phyloP scores from a whole-genome alignment of 2,113 vertebrate species.

The Chloropsis cyanopogon region DNA sequence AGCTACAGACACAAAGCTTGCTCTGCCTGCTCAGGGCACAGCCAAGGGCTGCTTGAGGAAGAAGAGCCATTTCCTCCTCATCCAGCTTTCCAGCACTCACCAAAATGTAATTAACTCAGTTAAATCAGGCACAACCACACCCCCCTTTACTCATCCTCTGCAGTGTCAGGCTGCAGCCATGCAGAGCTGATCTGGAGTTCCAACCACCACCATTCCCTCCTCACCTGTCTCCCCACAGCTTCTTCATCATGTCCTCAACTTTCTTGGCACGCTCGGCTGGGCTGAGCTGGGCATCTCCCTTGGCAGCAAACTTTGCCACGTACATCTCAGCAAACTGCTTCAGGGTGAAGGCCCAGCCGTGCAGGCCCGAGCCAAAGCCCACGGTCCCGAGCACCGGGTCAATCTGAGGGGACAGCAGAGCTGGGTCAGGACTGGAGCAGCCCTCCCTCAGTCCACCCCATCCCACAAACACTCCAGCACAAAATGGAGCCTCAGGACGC shows the following conservation, averaged over 20 bases:
- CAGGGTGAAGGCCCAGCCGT: constrained; percentile 96
- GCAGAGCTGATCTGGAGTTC: background rate
- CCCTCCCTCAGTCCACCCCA: fast-evolving
- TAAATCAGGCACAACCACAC: background rate
- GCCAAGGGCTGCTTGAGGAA: background rate
- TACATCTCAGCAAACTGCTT: constrained; percentile 99
- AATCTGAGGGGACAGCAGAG: constrained; percentile 68
- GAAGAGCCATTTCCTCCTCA: background rate
- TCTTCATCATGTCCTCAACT: constrained; percentile 99
- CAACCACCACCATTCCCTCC: background rate
- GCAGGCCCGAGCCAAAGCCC: constrained; percentile 95
- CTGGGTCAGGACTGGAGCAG: background rate
- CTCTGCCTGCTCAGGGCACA: background rate
- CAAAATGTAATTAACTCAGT: background rate
- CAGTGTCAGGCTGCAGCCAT: fast-evolving
- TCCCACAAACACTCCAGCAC: fast-evolving
- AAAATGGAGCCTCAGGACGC: background rate
- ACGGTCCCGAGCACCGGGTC: constrained; percentile 89
- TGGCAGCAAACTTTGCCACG: constrained; percentile 90
- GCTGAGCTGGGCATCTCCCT: constrained; percentile 83
- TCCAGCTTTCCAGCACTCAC: background rate
- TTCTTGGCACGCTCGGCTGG: constrained; percentile 87
- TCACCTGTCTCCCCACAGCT: constrained; percentile 94
- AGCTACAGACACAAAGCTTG: fast-evolving
- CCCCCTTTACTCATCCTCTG: background rate